These are phyloP conservation scores for Caenorhabditis doughertyi DNA, from an alignment of 2,888 invertebrate species.

Conservation along the genomic window DNA sequence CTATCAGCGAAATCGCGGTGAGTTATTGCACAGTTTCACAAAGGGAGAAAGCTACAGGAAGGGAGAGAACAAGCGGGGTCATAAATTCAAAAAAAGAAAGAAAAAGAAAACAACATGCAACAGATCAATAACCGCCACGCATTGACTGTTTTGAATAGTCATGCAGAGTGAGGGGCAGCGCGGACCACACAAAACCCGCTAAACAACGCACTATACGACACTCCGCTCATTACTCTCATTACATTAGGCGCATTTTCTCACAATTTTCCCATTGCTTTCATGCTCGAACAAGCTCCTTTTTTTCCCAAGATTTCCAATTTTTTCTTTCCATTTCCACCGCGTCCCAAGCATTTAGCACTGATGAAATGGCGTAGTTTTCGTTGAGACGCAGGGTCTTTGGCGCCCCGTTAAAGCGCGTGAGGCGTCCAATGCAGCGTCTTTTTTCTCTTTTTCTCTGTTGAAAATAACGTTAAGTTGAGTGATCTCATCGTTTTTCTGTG, in stretches of 20 bases:
- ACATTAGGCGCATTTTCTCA: background rate
- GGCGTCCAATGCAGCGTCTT: constrained; percentile 22
- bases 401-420: constrained; percentile 40
- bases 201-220: background rate
- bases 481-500: constrained; percentile 24
- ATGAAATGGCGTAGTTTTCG: background rate
- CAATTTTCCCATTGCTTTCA: background rate
- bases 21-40: background rate
- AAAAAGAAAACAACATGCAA: background rate
- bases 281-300: constrained; percentile 5
- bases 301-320: constrained; percentile 12
- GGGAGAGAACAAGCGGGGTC: background rate
- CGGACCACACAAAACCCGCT: no score
- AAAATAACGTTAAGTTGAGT: constrained; percentile 40
- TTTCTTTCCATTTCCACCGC: constrained; percentile 2
- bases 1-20: constrained; percentile 75
- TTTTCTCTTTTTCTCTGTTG: constrained; percentile 27
- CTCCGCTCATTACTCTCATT: background rate
- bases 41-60: background rate
- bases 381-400: constrained; percentile 25
- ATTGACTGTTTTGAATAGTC: no score
- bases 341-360: constrained; percentile 19
- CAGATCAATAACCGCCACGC: no score
- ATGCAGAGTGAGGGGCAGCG: no score
- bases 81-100: background rate